Evolutionary conservation across 2,888 invertebrate genomes (phyloP).

Genomic region (Timandra comae): DNA sequence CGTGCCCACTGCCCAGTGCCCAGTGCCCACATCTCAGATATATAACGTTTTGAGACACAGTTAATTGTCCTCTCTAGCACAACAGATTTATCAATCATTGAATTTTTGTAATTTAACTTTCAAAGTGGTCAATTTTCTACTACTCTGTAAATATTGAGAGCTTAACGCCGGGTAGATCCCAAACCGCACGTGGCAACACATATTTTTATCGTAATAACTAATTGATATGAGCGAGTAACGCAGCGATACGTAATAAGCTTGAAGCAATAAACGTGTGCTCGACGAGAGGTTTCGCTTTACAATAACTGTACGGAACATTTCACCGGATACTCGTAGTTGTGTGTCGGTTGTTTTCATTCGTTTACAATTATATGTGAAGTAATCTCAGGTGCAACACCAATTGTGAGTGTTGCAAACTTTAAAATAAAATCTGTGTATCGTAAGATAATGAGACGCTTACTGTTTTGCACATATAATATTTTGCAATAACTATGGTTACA

Average conservation of each 20-base stretch:
- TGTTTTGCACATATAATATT: conserved; percentile 74
- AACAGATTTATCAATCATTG: conserved; percentile 56
- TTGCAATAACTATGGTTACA: conserved; percentile 68
- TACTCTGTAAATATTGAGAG: conserved; percentile 74
- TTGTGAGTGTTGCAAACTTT: conserved; percentile 62
- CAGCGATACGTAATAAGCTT: conserved; percentile 67
- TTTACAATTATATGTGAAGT: conserved; percentile 53
- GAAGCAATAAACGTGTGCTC: conserved; percentile 69
- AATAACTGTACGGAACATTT: conserved; percentile 53
- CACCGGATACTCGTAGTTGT: conserved; percentile 67
- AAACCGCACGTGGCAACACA: conserved; percentile 66
- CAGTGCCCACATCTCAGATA: background rate
- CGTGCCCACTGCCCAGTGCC: background rate
- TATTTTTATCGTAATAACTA: conserved; percentile 51
- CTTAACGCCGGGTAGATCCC: conserved; percentile 71
- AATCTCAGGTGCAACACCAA: conserved; percentile 58
- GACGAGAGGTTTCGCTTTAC: conserved; percentile 60
- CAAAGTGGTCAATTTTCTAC: conserved; percentile 75
- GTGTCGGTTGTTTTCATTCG: conserved; percentile 65
- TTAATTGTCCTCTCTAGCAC: conserved; percentile 67
- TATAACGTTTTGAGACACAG: conserved; percentile 31
- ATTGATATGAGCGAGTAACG: conserved; percentile 45
- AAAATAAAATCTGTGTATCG: conserved; percentile 64
- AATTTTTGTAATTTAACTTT: conserved; percentile 70
- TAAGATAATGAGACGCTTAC: conserved; percentile 67